Evolutionary conservation across 2,797 vertebrate genomes (phyloP).

Genomic region (Xiphorhynchus erythropygius): DNA sequence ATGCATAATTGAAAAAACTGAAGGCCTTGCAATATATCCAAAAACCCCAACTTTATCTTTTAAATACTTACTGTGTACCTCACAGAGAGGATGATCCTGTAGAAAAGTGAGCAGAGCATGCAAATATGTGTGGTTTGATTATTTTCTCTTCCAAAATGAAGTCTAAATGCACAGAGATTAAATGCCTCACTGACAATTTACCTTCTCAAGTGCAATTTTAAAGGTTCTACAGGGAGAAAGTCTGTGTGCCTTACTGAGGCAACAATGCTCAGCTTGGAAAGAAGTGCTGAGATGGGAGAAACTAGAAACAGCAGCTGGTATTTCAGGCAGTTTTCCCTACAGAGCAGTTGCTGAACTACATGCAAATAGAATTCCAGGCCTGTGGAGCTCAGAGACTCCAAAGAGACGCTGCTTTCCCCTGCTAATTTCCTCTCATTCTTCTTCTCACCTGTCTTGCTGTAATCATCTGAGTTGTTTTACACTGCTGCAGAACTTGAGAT

Average conservation of each 20-base stretch:
- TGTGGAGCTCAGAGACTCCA: background rate
- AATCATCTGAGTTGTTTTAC: background rate
- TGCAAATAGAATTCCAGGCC: background rate
- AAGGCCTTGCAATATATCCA: background rate
- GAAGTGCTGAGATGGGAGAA: slow-evolving; percentile 5
- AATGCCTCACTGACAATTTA: background rate
- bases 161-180: background rate
- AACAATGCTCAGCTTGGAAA: background rate
- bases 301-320: slow-evolving; percentile 1
- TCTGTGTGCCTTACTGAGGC: background rate
- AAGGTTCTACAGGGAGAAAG: background rate
- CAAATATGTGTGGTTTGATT: background rate
- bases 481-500: background rate
- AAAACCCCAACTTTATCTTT: background rate
- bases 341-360: background rate
- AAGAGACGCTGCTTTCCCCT: background rate
- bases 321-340: background rate
- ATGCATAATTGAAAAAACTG: background rate
- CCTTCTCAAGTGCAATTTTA: background rate
- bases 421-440: background rate
- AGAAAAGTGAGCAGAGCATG: background rate
- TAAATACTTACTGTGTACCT: background rate
- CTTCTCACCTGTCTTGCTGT: background rate
- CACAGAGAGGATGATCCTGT: background rate
- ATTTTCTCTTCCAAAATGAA: background rate